These are phyloP conservation scores for Molanna angustata DNA, from an alignment of 2,888 invertebrate genomes.

Conservation along the genomic window DNA sequence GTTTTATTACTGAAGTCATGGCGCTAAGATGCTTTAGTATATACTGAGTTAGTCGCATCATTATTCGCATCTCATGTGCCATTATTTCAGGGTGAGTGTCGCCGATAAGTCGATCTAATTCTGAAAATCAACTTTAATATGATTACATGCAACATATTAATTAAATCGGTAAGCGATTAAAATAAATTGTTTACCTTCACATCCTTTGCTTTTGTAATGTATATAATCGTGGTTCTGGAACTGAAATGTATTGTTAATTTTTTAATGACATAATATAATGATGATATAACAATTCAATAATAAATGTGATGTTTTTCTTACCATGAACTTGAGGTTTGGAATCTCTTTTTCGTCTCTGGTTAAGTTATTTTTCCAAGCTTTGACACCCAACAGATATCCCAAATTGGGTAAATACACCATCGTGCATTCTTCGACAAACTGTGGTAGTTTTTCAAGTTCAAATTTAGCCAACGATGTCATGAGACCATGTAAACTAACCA, in stretches of 20 bases:
- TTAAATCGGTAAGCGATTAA: not conserved
- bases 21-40: constrained; percentile 58
- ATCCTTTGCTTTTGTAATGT: constrained; percentile 70
- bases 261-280: not conserved
- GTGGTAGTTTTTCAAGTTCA: constrained; percentile 65
- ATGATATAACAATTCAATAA: not conserved
- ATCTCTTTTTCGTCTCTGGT: constrained; percentile 57
- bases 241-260: constrained; percentile 45
- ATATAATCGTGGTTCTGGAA: constrained; percentile 64
- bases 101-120: constrained; percentile 73
- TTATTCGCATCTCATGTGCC: constrained; percentile 75
- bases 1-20: constrained; percentile 56
- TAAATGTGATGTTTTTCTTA: no score
- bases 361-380: constrained; percentile 59
- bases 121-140: constrained; percentile 43
- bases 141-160: not conserved
- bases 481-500: constrained; percentile 66
- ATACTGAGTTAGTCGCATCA: constrained; percentile 63
- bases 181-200: constrained; percentile 51
- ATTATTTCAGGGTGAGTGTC: constrained; percentile 77
- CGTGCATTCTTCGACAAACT: constrained; percentile 63
- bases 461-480: constrained; percentile 70
- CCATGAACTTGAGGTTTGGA: constrained; percentile 71
- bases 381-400: constrained; percentile 77
- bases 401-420: constrained; percentile 72